These are phyloP conservation scores for Tadarida brasiliensis DNA, from an alignment of 2,797 vertebrate genomes.

Conservation along the genomic window DNA sequence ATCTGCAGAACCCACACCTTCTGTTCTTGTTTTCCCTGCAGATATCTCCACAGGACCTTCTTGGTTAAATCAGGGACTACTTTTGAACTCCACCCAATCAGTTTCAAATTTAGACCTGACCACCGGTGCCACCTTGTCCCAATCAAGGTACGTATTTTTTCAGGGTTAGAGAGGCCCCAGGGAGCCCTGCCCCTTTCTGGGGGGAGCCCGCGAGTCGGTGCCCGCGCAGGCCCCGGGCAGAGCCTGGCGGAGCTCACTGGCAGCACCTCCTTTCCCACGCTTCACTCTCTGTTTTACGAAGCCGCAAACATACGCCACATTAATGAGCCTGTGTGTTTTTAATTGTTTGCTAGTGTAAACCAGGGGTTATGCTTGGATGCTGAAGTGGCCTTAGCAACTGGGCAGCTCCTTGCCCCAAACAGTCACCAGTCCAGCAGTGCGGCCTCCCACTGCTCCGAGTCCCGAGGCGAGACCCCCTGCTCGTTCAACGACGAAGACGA, in stretches of 20 bases:
- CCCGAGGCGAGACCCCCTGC: conserved; percentile 91
- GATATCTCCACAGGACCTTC: conserved; percentile 89
- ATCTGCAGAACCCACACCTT: background rate
- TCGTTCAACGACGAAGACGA: conserved; percentile 93
- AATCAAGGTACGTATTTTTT: conserved; percentile 87
- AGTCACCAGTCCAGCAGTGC: conserved; percentile 90
- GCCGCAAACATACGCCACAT: background rate
- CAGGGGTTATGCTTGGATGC: conserved; percentile 88
- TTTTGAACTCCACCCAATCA: conserved; percentile 86
- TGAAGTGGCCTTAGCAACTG: conserved; percentile 90
- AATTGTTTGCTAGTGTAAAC: conserved; percentile 85
- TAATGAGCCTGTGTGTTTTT: conserved; percentile 71
- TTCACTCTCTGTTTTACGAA: background rate
- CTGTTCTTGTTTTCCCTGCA: conserved; percentile 75
- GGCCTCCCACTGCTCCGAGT: conserved; percentile 89
- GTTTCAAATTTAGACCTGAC: conserved; percentile 82
- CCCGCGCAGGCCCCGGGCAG: background rate
- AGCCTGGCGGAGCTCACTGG: background rate
- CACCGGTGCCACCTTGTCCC: conserved; percentile 82
- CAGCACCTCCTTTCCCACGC: background rate
- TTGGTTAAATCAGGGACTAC: conserved; percentile 88
- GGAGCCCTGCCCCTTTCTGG: background rate
- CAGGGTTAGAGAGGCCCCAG: background rate
- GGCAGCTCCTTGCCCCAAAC: conserved; percentile 85
- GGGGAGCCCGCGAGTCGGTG: background rate